Conservation (phyloP, 2,113 vertebrate genomes). For the Scopus umbretta region DNA sequence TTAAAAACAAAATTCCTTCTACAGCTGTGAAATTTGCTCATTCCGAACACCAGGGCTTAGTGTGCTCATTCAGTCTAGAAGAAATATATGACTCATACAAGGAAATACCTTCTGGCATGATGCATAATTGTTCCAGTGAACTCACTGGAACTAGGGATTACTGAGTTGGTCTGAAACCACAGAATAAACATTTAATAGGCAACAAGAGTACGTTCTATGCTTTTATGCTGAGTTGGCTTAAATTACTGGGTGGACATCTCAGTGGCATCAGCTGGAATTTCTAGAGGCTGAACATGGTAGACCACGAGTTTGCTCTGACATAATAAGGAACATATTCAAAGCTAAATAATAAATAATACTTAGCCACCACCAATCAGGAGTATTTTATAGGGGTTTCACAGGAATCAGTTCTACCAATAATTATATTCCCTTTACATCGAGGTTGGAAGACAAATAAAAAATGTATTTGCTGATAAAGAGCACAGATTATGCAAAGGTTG, state of each 20-base stretch:
- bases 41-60: neutral
- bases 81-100: neutral
- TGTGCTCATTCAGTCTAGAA: neutral
- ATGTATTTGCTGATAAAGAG: neutral
- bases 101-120: neutral
- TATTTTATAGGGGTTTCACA: neutral
- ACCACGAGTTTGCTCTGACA: neutral
- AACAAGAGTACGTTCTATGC: neutral
- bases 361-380: neutral
- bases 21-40: neutral
- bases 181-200: neutral
- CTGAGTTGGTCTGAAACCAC: neutral
- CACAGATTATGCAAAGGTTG: neutral
- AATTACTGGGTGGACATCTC: neutral
- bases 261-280: neutral
- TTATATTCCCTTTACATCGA: neutral
- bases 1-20: neutral
- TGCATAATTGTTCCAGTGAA: neutral
- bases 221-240: neutral
- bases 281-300: neutral
- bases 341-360: neutral
- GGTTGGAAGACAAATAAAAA: neutral
- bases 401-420: neutral
- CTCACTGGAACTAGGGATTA: neutral
- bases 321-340: neutral